phyloP scores from a whole-genome alignment of 2,113 vertebrate species.

The Gnathonemus echidnorhynchus region DNA sequence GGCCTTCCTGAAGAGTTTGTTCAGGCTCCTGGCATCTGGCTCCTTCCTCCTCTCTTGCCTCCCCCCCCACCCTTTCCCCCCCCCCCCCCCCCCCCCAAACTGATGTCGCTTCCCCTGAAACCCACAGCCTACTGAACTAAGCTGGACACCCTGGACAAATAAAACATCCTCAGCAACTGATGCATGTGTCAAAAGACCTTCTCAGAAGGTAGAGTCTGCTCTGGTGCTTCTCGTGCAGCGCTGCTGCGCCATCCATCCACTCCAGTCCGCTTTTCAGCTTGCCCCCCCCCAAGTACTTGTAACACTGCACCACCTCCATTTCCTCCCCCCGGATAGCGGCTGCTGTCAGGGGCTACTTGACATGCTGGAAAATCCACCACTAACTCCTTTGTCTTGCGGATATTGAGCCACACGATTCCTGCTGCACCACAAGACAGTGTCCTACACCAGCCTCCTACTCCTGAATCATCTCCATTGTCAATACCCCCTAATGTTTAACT shows the following conservation, averaged over 20 bases:
- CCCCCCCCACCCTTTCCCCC: too few relatives aligned
- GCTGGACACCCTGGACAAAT: not conserved
- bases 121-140: not conserved
- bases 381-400: not conserved
- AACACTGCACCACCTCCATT: not conserved
- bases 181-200: not conserved
- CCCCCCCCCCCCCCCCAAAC: not conserved
- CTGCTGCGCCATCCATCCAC: not conserved
- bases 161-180: not conserved
- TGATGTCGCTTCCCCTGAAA: not conserved
- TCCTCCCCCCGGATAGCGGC: not conserved
- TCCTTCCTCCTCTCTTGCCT: too few relatives aligned
- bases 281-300: not conserved
- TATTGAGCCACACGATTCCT: not conserved
- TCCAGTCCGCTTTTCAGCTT: not conserved
- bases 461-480: not conserved
- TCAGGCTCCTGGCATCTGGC: too few relatives aligned
- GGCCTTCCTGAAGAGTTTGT: not conserved
- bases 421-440: not conserved
- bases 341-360: not conserved
- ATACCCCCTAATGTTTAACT: not conserved
- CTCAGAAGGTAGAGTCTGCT: not conserved
- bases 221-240: not conserved
- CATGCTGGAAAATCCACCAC: not conserved
- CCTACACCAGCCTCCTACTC: not conserved